Evolutionary conservation across 2,113 vertebrate genomes (phyloP).

Genomic region (Prionailurus bengalensis): DNA sequence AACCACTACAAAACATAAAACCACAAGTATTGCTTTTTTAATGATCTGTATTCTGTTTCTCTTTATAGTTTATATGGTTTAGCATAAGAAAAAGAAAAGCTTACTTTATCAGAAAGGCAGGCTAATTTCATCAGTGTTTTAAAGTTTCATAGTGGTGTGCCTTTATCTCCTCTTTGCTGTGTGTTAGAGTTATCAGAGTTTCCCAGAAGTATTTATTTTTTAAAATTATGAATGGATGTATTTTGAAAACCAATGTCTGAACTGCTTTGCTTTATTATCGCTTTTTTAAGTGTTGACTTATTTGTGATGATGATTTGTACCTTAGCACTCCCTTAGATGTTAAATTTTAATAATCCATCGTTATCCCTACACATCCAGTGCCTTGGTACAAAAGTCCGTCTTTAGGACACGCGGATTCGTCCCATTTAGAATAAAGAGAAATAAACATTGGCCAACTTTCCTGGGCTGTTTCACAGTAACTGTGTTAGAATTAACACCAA

Average conservation of each 20-base stretch:
- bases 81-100: constrained; percentile 83
- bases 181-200: constrained; percentile 92
- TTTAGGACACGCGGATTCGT: constrained; percentile 65
- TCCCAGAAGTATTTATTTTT: constrained; percentile 89
- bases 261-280: constrained; percentile 56
- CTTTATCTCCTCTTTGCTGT: constrained; percentile 92
- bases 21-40: constrained; percentile 88
- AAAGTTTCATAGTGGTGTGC: constrained; percentile 92
- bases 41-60: constrained; percentile 87
- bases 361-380: neutral
- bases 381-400: constrained; percentile 51
- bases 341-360: constrained; percentile 57
- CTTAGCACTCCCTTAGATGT: constrained; percentile 26
- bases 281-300: constrained; percentile 39
- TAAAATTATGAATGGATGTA: constrained; percentile 76
- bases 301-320: constrained; percentile 33
- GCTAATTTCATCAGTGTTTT: constrained; percentile 91
- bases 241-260: constrained; percentile 78
- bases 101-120: constrained; percentile 86
- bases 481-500: constrained; percentile 65
- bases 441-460: constrained; percentile 54
- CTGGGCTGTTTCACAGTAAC: constrained; percentile 67
- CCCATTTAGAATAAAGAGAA: constrained; percentile 77
- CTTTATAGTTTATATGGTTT: constrained; percentile 88
- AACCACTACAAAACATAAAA: constrained; percentile 85